Evolutionary conservation across 2,888 invertebrate species (phyloP), one percentile per base, ranked within the genome.

Genomic region (Rotaria socialis): DNA sequence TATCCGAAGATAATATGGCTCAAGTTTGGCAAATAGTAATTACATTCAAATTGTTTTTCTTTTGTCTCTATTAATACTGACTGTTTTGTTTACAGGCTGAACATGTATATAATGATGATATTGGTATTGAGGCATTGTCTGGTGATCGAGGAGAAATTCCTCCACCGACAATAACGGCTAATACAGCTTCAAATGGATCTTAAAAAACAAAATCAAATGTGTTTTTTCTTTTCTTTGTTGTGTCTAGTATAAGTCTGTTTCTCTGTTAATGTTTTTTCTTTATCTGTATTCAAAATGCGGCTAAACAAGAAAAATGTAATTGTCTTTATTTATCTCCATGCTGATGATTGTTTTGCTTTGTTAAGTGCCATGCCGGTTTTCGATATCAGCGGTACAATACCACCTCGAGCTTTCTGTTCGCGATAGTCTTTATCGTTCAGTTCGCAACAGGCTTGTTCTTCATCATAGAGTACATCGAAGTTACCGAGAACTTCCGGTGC

Each of bases 1-100:
- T 87, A 35, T 86, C 87, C 7, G 87, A 87, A 84, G 87, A 87
- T 75, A 87, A 87, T 74, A 67, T 87, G 56, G 35, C 87, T 55
- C 87, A 87, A 85, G 74, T 87, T n/a, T 87, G 87, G 87, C 87
- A 87, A 80, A 87, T 87, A 27, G 87, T 80, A 80, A 35, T 35
- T 35, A 35, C 35, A 35, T 35, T 35, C 35, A 35, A 35, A 35
- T 35, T 35, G 35, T 35, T 35, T 35, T 35, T 35, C 41, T 43
- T 47, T 47, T 0, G 0, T 43, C 47, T 41, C 24, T 22, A 6
- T 24, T 56, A 6, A 24, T 24, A 24, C 19, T 35, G 22, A 5
- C 27, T 35, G 4, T 27, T 27, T 16, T 80, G 24, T n/a, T 47
- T 8, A 19, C 47, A 80, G 80, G 80, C 80, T n/a, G 80, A 80